A percentile compares a stretch with the other conserved stretches of the same genome.
Evolutionary conservation across 2,113 vertebrate species (phyloP).

Genomic region (Misgurnus anguillicaudatus): DNA sequence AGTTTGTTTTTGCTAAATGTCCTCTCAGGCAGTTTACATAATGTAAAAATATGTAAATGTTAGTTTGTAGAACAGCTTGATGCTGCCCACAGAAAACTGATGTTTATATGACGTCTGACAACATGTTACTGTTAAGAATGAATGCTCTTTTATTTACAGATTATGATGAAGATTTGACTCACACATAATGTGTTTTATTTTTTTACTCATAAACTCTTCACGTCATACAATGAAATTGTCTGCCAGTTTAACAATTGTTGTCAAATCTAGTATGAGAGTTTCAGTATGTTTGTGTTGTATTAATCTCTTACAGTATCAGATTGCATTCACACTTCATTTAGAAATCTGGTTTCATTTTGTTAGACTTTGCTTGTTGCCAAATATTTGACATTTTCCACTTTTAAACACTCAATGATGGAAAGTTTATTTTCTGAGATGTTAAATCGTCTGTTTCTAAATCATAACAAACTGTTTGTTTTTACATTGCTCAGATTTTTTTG

Average conservation of each 20-base stretch:
- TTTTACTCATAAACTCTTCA: neutral
- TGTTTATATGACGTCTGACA: neutral
- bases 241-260: neutral
- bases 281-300: neutral
- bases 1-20: neutral
- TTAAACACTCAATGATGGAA: neutral
- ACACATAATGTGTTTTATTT: neutral
- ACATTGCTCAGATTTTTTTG: constrained; percentile 52
- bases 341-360: neutral
- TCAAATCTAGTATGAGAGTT: neutral
- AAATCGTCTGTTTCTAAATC: constrained; percentile 21
- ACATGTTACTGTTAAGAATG: neutral
- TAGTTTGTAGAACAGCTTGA: constrained; percentile 9
- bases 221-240: neutral
- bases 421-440: constrained; percentile 18
- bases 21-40: constrained; percentile 10
- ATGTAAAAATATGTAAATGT: neutral
- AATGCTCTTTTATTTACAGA: neutral
- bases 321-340: neutral
- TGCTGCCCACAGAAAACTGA: neutral
- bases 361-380: constrained; percentile 5
- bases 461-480: constrained; percentile 49
- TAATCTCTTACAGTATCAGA: neutral
- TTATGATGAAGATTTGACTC: neutral
- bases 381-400: neutral